Evolutionary conservation across 2,888 invertebrate species (phyloP).

Genomic region (Mythimna impura): DNA sequence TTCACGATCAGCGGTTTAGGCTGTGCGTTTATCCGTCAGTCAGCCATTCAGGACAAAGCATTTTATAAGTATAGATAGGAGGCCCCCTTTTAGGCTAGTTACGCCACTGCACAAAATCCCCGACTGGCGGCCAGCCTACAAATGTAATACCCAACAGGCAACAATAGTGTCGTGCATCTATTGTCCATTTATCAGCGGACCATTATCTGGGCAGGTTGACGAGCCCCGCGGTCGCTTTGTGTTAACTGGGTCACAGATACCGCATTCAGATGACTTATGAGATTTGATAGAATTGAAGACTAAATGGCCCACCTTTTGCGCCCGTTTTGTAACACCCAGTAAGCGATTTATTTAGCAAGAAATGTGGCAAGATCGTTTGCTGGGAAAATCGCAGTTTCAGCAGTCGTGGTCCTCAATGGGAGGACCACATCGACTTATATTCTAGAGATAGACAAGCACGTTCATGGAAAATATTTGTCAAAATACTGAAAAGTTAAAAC

Average conservation of each 20-base stretch:
- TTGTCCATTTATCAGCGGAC: conserved; percentile 53
- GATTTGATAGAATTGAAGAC: conserved; percentile 27
- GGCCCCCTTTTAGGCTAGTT: too few relatives aligned
- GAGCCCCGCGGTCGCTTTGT: conserved; percentile 51
- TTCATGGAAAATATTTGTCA: too few relatives aligned
- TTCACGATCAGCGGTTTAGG: too few relatives aligned
- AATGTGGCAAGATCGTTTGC: not conserved
- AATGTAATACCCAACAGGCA: conserved; percentile 30
- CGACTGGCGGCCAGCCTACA: conserved; percentile 3
- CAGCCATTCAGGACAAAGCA: too few relatives aligned
- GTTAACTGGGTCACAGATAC: conserved; percentile 60
- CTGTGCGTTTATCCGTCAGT: too few relatives aligned
- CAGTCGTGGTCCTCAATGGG: too few relatives aligned
- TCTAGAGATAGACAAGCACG: too few relatives aligned
- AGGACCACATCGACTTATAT: too few relatives aligned
- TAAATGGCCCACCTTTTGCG: conserved; percentile 21
- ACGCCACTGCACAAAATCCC: conserved; percentile 10
- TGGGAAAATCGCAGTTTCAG: not conserved
- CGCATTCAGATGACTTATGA: conserved; percentile 52
- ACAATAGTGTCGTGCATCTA: conserved; percentile 53
- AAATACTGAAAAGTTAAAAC: too few relatives aligned
- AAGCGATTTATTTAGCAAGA: not conserved
- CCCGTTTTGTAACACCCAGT: not conserved
- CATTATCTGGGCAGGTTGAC: conserved; percentile 53
- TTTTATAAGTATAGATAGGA: too few relatives aligned